A percentile compares a stretch with the other conserved stretches of the same genome.
phyloP scores from a whole-genome alignment of 1,140 invertebrate species.

The Drosophila hydei region DNA sequence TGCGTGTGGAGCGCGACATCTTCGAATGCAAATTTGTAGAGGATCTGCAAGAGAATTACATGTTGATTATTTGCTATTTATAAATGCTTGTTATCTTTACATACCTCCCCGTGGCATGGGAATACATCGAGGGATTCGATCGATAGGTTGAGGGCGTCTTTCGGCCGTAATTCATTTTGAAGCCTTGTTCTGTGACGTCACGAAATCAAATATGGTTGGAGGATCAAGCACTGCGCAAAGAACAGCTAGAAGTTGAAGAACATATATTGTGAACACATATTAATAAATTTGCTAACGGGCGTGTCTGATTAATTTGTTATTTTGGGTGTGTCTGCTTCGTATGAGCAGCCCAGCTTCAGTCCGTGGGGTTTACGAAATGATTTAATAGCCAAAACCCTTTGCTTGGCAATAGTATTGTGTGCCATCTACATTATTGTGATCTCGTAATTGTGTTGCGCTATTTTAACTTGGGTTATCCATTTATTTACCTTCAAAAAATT shows the following conservation, averaged over 20 bases:
- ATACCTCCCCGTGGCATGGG: conserved; percentile 90
- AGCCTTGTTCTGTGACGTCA: conserved; percentile 64
- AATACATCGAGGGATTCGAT: conserved; percentile 93
- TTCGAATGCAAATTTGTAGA: conserved; percentile 92
- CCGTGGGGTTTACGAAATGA: not conserved
- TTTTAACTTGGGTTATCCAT: not conserved
- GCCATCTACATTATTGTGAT: not conserved
- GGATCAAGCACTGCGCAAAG: not conserved
- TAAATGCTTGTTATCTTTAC: conserved; percentile 13
- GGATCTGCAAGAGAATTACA: conserved; percentile 84
- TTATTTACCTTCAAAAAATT: conserved; percentile 63
- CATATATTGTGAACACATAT: not conserved
- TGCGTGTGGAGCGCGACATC: conserved; percentile 91
- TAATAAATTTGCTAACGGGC: conserved; percentile 37
- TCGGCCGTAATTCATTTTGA: conserved; percentile 86
- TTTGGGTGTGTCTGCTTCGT: conserved; percentile 64
- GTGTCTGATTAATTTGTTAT: conserved; percentile 71
- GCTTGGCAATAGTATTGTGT: not conserved
- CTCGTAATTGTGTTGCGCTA: not conserved
- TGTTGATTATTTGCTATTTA: not conserved
- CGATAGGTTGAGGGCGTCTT: conserved; percentile 90
- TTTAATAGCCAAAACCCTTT: not conserved
- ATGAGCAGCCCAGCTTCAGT: conserved; percentile 49
- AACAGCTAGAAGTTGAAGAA: conserved; percentile 16
- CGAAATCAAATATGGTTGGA: not conserved